Evolutionary conservation across 1,140 invertebrate species (phyloP), one percentile per base, ranked within the genome.

Genomic region (Panagrolaimus sp.): DNA sequence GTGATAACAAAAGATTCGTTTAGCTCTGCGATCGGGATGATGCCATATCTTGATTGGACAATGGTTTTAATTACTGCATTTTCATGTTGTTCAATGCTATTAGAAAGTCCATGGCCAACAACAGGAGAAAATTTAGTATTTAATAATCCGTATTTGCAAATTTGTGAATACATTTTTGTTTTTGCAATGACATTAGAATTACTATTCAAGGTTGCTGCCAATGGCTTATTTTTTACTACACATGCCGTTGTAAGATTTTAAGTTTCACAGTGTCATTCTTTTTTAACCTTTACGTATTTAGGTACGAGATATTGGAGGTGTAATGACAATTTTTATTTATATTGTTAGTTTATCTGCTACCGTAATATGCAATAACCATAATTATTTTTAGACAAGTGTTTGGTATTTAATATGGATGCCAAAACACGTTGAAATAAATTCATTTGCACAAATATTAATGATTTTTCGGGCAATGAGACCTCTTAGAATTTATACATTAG

Each of bases 331-430:
- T 16, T 98, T 97, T 80, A 97, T 98, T 80, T 98, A 94, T 83
- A 88, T 92, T 72, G 95, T 96, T 87, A 87, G 88, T 85, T 66
- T 51, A n/a, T 20, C 11, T 9, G 0, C 11, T 27, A n/a, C n/a
- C n/a, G n/a, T n/a, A n/a, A n/a, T n/a, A n/a, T 27, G 13, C 65
- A 65, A 68, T 16, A 7, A 23, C n/a, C n/a, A n/a, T n/a, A n/a
- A n/a, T n/a, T n/a, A 65, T 42, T 74, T 84, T 67, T 76, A 92
- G 90, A 91, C 94, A 3, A 93, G 91, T 67, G 86, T 97, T 9
- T 90, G 94, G 45, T 98, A 97, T 85, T 86, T 98, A n/a, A 91
- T 90, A 81, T 97, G 94, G 93, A 94, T 98, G 92, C 96, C 96
- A 42, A 85, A 88, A 74, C 88, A 89, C 70, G 93, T 97, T 51